Evolutionary conservation across 1,140 invertebrate species (phyloP).

Genomic region (Achroia grisella): DNA sequence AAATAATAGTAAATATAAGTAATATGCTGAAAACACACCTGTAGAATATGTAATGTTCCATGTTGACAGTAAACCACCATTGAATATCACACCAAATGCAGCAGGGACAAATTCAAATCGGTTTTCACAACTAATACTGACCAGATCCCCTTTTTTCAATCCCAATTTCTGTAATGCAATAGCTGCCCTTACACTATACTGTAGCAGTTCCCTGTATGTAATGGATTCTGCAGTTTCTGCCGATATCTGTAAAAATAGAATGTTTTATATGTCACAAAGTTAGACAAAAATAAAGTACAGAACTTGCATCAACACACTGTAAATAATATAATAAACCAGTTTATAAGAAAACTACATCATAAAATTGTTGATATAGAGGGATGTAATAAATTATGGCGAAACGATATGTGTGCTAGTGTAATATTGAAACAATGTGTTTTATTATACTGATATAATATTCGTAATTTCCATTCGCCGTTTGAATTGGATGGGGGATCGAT

Average conservation of each 20-base stretch:
- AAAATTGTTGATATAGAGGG: no score
- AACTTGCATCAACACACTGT: no score
- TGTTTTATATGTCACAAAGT: not conserved
- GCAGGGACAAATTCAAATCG: constrained; percentile 68
- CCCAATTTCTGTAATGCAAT: constrained; percentile 48
- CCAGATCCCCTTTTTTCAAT: constrained; percentile 66
- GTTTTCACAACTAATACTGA: constrained; percentile 73
- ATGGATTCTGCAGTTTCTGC: constrained; percentile 56
- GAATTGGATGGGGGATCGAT: no score
- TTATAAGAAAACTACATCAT: no score
- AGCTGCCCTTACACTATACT: constrained; percentile 67
- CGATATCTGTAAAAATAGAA: constrained; percentile 55
- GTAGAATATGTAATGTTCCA: constrained; percentile 73
- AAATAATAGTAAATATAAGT: not conserved
- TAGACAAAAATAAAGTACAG: no score
- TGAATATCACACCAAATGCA: constrained; percentile 56
- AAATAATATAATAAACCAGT: no score
- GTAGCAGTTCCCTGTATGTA: constrained; percentile 59
- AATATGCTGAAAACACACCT: constrained; percentile 41
- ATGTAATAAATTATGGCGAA: no score
- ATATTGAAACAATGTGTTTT: no score
- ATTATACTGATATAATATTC: no score
- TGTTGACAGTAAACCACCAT: constrained; percentile 64
- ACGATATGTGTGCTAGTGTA: no score
- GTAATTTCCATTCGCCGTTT: no score